Conservation (phyloP, 2,113 vertebrate genomes). For the Zosterops pallidus region DNA sequence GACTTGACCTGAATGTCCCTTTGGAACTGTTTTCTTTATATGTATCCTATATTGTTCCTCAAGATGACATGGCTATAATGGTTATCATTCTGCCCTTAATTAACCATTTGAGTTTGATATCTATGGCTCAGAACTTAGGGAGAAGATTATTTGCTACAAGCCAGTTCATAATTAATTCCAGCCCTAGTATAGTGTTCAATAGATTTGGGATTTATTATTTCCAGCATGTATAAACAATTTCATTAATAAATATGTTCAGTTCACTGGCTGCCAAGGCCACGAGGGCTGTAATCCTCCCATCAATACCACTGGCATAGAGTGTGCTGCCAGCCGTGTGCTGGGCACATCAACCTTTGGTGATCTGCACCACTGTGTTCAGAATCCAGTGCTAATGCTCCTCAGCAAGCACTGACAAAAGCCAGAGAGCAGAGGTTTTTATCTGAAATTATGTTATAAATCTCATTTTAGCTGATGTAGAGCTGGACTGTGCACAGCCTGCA, state of each 20-base stretch:
- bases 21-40: neutral
- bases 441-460: neutral
- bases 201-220: neutral
- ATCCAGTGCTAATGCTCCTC: neutral
- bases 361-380: neutral
- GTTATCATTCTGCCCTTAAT: constrained; percentile 1
- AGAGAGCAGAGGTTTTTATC: neutral
- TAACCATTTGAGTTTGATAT: neutral
- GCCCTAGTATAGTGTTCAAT: neutral
- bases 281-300: neutral
- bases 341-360: neutral
- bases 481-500: neutral
- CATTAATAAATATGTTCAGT: neutral
- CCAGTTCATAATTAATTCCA: constrained; percentile 30
- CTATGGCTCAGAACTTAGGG: neutral
- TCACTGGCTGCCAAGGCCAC: neutral
- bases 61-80: neutral
- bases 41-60: neutral
- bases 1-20: neutral
- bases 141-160: neutral
- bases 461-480: neutral
- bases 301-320: neutral
- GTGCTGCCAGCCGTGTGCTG: neutral
- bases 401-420: neutral
- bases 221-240: neutral